Conservation (phyloP, 2,113 vertebrate genomes). For the Mastomys coucha region DNA sequence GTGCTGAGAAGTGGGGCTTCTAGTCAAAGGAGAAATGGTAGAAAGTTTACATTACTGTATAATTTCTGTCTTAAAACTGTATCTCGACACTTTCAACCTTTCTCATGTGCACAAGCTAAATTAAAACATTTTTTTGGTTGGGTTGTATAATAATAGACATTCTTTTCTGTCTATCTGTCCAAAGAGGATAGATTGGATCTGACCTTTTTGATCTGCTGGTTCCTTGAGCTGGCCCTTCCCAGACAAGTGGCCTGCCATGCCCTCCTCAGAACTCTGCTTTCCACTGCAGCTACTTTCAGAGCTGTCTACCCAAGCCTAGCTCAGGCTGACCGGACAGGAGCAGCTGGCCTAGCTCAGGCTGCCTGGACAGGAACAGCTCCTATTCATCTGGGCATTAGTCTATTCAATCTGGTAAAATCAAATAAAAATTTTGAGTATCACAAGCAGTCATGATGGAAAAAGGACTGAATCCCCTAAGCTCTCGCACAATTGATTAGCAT, state of each 20-base stretch:
- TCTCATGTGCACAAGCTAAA: background rate
- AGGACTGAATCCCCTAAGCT: background rate
- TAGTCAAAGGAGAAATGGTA: background rate
- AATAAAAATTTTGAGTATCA: background rate
- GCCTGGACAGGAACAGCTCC: background rate
- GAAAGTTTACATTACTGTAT: background rate
- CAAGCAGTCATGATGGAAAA: background rate
- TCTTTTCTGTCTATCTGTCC: background rate
- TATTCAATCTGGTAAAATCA: background rate
- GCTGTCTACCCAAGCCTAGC: background rate
- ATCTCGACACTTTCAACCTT: background rate
- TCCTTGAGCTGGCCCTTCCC: background rate
- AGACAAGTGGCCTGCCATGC: background rate
- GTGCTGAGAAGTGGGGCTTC: background rate
- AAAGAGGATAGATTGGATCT: background rate
- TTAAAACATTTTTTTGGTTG: constrained; percentile 5
- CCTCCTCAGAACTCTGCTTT: background rate
- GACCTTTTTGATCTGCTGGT: background rate
- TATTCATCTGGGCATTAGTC: background rate
- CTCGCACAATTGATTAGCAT: background rate
- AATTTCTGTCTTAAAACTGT: background rate
- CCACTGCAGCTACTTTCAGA: background rate
- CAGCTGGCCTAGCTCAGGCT: no score
- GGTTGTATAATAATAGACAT: background rate
- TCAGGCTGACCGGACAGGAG: background rate